Conservation (phyloP, 1,140 invertebrate species). For the Apocrypta bakeri region DNA sequence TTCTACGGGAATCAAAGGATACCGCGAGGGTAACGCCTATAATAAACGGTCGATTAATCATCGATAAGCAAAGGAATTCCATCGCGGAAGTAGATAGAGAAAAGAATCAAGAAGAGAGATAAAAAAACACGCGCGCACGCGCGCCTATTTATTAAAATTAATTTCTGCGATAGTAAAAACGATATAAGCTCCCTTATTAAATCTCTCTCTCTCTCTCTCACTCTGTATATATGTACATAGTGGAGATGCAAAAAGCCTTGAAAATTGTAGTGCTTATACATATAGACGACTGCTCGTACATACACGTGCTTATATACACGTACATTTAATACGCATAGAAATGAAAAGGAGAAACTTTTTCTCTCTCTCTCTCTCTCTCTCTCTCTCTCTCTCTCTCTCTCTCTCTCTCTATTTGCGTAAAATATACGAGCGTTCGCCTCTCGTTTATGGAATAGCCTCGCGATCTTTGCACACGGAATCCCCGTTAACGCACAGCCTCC, state of each 20-base stretch:
- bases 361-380: neutral
- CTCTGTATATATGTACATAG: too few species aligned
- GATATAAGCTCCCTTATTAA: constrained; percentile 19
- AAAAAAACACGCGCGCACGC: too few species aligned
- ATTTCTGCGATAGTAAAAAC: constrained; percentile 28
- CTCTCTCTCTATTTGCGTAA: neutral
- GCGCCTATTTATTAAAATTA: constrained; percentile 46
- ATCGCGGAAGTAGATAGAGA: too few species aligned
- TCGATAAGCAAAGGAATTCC: constrained; percentile 33
- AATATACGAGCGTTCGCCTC: constrained; percentile 29
- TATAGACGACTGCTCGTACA: neutral
- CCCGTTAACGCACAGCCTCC: constrained; percentile 19
- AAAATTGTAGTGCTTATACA: constrained; percentile 10
- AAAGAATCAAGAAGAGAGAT: neutral
- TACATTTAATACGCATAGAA: neutral
- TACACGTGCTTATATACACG: neutral
- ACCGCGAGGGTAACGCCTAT: neutral
- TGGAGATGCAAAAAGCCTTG: neutral
- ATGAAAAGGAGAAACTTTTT: too few species aligned
- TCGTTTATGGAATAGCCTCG: neutral
- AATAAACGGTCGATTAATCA: constrained; percentile 23
- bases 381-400: neutral
- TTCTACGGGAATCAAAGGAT: neutral
- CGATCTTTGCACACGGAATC: neutral
- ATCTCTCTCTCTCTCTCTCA: too few species aligned